These are phyloP conservation scores for Ctenopoma multispine DNA, from an alignment of 2,797 vertebrate genomes.

Conservation along the genomic window DNA sequence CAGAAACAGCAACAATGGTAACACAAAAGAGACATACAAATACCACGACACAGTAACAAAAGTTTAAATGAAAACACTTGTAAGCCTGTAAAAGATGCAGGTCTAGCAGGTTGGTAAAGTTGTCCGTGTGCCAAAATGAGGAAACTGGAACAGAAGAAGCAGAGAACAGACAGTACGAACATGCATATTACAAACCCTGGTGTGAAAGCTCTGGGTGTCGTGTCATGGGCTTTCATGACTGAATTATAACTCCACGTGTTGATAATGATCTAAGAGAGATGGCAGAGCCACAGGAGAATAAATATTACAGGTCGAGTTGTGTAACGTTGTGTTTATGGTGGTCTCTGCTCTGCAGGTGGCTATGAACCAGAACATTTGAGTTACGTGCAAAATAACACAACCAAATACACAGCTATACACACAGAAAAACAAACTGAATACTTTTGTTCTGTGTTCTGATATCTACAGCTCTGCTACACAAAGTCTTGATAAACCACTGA, in stretches of 20 bases:
- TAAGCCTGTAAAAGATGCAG: background rate
- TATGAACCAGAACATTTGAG: background rate
- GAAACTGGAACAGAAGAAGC: no score
- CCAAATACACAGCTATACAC: no score
- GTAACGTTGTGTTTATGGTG: background rate
- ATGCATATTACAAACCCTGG: constrained; percentile 9
- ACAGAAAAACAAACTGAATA: no score
- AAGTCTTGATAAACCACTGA: no score
- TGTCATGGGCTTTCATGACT: background rate
- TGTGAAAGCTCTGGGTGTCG: constrained; percentile 30
- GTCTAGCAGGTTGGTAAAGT: constrained; percentile 23
- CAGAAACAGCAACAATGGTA: no score
- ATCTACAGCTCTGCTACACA: no score
- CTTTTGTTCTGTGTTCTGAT: no score
- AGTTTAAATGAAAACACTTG: background rate
- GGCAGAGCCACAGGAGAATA: background rate
- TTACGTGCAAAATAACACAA: no score
- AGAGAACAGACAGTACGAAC: no score
- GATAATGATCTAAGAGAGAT: constrained; percentile 19
- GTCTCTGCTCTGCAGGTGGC: background rate
- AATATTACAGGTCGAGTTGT: background rate
- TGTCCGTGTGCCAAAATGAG: background rate
- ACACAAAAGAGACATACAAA: background rate
- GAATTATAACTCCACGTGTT: constrained; percentile 9
- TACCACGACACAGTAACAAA: background rate